Conservation (phyloP, 2,888 invertebrate species). For the Eretmocerus hayati region DNA sequence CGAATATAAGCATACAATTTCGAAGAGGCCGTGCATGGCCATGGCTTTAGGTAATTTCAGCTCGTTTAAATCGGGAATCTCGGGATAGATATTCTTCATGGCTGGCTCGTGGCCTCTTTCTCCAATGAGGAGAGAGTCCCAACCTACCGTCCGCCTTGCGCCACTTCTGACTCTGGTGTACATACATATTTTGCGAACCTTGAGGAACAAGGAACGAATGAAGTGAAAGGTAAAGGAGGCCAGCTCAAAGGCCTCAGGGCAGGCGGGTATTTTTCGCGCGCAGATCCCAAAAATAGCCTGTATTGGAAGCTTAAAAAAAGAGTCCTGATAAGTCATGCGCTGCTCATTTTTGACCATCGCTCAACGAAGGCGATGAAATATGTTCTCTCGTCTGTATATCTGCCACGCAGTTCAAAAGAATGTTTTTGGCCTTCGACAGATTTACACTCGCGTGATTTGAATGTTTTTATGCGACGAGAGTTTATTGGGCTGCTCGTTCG, state of each 20-base stretch:
- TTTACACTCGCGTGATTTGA: constrained; percentile 2
- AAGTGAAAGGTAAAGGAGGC: neutral
- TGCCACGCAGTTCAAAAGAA: neutral
- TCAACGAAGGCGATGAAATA: neutral
- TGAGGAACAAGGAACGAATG: too few relatives aligned
- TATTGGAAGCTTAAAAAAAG: too few relatives aligned
- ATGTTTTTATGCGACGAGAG: neutral
- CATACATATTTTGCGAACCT: too few relatives aligned
- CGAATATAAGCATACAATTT: too few relatives aligned
- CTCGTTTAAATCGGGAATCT: too few relatives aligned
- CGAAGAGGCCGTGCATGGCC: too few relatives aligned
- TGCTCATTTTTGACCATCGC: neutral
- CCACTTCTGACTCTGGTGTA: too few relatives aligned
- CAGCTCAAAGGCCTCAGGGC: constrained; percentile 1
- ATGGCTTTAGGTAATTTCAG: too few relatives aligned
- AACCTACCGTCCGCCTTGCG: too few relatives aligned
- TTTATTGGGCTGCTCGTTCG: neutral
- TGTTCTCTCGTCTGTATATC: neutral
- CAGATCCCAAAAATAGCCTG: constrained; percentile 4
- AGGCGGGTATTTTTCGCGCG: neutral
- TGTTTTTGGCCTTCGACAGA: neutral
- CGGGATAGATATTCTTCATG: too few relatives aligned
- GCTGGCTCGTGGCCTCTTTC: too few relatives aligned
- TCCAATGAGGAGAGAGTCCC: too few relatives aligned
- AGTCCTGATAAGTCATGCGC: neutral